Base-by-base conservation (phyloP, 2,113 vertebrate species). In the Barnardius zonarius region DNA sequence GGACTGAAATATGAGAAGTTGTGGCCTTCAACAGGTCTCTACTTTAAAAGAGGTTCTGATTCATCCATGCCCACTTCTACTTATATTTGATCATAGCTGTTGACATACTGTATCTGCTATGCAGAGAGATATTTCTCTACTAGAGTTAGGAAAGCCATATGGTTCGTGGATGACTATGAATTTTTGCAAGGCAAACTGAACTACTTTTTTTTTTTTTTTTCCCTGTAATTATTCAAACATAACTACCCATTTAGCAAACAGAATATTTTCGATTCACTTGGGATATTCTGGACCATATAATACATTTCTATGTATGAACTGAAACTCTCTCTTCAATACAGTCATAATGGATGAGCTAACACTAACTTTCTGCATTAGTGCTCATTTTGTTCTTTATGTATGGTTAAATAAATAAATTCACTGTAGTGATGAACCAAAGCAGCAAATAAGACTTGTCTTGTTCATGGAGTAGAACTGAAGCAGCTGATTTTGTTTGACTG, bases 31-130 rank as follows among this genome's bases (percentile, higher is more conserved):
- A 33, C 43, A 72, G 77, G 69, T 85, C 59, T 83, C 59, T 86
- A 20, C 87, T 94, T 86, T 88, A 72, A 81, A 94, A 92, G 46
- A 75, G 68, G 68, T 79, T 96, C 83, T 97, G 95, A 97, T 92
- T 95, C 94, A 96, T 92, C 89, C 77, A 28, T 92, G 92, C 84
- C 95, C 91, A 94, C 92, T 95, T 92, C 74, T 82, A 92, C 89
- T 96, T 95, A 95, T 59, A 90, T 96, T 95, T 94, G 93, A 83
- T 95, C 94, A 90, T 67, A 96, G 86, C 90, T 93, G 95, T 93
- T 93, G 90, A 94, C 92, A 96, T 66, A 69, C 74, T 87, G 81
- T 94, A 83, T 89, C 51, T 92, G 91, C 82, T 89, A 80, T 46
- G 83, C 75, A 88, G 55, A 94, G 88, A 95, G 86, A 84, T 72